Base-by-base conservation (phyloP, 2,113 vertebrate genomes). In the Myotis davidii region DNA sequence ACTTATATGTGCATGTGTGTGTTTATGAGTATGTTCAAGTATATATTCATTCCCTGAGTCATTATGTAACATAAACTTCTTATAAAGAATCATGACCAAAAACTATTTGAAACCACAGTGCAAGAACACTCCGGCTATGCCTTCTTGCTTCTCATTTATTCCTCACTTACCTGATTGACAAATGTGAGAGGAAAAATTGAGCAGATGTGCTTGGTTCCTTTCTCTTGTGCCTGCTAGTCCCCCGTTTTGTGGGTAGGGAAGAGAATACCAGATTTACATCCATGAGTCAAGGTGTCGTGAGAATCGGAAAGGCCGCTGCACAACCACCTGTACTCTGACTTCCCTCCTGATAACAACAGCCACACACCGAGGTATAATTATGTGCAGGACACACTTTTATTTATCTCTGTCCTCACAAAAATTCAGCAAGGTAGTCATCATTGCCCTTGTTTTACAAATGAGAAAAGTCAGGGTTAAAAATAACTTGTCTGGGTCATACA, bases 391-490 rank as follows among this genome's bases (percentile, higher is more conserved):
- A 93, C 25, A 87, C 6, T 3, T 21, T 48, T 69, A 59, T n/a
- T 76, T 72, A 95, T 61, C 34, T 92, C 54, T 67, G 45, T n/a
- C 3, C 18, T 78, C 72, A 77, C 11, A 86, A 50, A 95, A 83
- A 92, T 25, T 69, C 14, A 7, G 27, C 76, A 77, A 87, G n/a
- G 39, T 59, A 59, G 18, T 45, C 34, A 90, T 67, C 54, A 78
- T 59, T 72, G 61, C 4, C 23, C 45, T 94, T 85, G 48, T 73
- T 90, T 90, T 61, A 90, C 29, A 64, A 94, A 84, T 88, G 56
- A 95, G 72, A 64, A 85, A 85, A 91, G 13, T 56, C n/a, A 89
- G 59, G 56, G 54, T 93, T n/a, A 93, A 48, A 93, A 93, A 91
- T 84, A 79, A 79, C 6, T 90, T 74, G 37, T 69, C 52, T n/a